Base-by-base conservation (phyloP, 1,140 invertebrate species). In the Dryas iulia region DNA sequence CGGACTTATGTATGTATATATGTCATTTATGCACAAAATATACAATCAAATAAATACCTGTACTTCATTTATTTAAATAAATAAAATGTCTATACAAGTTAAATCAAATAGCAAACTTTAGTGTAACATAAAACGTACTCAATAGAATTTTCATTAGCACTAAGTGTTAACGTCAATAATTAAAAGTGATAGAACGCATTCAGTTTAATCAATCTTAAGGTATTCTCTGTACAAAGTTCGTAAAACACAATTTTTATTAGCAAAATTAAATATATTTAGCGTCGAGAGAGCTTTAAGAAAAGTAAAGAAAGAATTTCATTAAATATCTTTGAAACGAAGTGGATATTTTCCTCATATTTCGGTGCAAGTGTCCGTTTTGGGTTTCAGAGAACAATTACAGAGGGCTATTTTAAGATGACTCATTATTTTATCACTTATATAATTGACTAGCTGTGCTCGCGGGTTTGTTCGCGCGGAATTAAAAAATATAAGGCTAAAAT, bases 301-400 rank as follows among this genome's bases (percentile, higher is more conserved):
- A 61, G 21, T 11, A 39, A 66, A 54, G 57, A 53, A 66, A 66
- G 35, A 66, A 66, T 66, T 66, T 60, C 39, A 66, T 66, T 66
- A 66, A 66, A 53, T 11, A 26, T 47, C 1, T 26, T 8, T 59
- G 11, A 59, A 59, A 25, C 18, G 23, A 39, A 28, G 35, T 47
- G 5, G 8, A 26, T 39, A 11, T 52, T 47, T 61, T 26, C 26
- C 39, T 52, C 39, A 52, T 11, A 26, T 60, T 66, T 66, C 58
- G 54, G 31, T 47, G 30, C 5, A 18, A 57, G 31, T 60, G 33
- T 60, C 0, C 8, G 14, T 47, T 30, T 60, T 39, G 8, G 6
- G 3, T 39, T 60, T 47, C 1, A 39, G 33, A 60, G 14, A 24
- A 3, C 10, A 21, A 18, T 47, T 47, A 47, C 35, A 47, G 2